Conservation (phyloP, 1,140 invertebrate genomes). For the Brachionus asplanchnoidis region DNA sequence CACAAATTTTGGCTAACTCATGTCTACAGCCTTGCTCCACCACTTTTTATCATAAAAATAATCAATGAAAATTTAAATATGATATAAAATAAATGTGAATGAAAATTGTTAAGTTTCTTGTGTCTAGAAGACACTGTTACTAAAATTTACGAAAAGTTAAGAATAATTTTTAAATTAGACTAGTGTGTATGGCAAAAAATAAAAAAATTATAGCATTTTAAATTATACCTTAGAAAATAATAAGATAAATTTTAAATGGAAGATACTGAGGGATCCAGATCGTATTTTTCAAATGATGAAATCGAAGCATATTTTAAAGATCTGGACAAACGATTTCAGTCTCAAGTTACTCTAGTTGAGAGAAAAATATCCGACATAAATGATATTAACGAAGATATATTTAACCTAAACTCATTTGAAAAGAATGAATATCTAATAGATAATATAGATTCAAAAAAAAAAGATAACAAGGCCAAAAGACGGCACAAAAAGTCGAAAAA, state of each 20-base stretch:
- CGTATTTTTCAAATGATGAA: neutral
- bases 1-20: no score
- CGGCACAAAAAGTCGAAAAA: neutral
- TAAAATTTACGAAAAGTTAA: neutral
- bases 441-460: neutral
- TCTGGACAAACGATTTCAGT: neutral
- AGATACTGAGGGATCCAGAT: neutral
- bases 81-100: no score
- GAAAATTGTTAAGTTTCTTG: neutral
- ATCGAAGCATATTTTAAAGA: neutral
- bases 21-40: no score
- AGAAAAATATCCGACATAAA: neutral
- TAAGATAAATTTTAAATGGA: neutral
- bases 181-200: neutral
- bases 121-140: no score
- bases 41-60: no score
- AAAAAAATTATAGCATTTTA: neutral
- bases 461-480: neutral
- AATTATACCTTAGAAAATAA: neutral
- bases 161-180: neutral
- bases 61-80: no score
- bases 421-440: neutral
- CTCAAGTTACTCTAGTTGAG: neutral
- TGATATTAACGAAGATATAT: neutral
- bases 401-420: constrained; percentile 20